Percentiles rank a stretch among this genome's conserved stretches.
phyloP scores from a whole-genome alignment of 2,113 vertebrate genomes.

The Myiopsitta monachus region DNA sequence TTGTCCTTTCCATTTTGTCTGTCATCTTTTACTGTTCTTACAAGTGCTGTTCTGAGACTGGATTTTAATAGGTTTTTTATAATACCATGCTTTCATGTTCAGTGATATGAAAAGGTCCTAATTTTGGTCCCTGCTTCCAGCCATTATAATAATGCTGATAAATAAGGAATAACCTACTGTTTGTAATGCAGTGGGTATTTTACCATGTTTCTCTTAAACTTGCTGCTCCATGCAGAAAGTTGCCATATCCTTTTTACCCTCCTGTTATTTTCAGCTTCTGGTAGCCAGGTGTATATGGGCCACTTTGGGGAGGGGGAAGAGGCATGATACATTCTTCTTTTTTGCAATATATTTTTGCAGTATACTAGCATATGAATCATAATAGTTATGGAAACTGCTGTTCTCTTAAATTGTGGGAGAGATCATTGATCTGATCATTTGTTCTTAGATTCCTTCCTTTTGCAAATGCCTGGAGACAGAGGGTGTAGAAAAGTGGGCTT shows the following conservation, averaged over 20 bases:
- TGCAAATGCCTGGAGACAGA: not conserved
- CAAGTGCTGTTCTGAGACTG: not conserved
- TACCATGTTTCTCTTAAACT: not conserved
- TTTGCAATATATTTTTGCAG: not conserved
- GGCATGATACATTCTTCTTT: not conserved
- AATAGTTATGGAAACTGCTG: not conserved
- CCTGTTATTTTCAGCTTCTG: not conserved
- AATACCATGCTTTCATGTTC: not conserved
- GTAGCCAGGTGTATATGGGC: not conserved
- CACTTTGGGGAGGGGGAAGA: not conserved
- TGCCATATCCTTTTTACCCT: not conserved
- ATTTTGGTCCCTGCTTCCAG: not conserved
- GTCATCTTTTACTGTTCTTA: not conserved
- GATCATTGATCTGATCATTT: not conserved
- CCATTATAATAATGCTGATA: not conserved
- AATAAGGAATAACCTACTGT: not conserved
- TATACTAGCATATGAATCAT: not conserved
- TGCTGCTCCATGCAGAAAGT: not conserved
- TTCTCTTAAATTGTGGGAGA: not conserved
- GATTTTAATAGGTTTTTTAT: constrained; percentile 16
- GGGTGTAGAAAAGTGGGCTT: not conserved
- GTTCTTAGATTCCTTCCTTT: not conserved
- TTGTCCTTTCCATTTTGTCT: not conserved
- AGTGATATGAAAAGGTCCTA: not conserved
- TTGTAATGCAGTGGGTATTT: not conserved